These are phyloP conservation scores for Channallabes apus DNA, from an alignment of 2,797 vertebrate genomes.

Conservation along the genomic window DNA sequence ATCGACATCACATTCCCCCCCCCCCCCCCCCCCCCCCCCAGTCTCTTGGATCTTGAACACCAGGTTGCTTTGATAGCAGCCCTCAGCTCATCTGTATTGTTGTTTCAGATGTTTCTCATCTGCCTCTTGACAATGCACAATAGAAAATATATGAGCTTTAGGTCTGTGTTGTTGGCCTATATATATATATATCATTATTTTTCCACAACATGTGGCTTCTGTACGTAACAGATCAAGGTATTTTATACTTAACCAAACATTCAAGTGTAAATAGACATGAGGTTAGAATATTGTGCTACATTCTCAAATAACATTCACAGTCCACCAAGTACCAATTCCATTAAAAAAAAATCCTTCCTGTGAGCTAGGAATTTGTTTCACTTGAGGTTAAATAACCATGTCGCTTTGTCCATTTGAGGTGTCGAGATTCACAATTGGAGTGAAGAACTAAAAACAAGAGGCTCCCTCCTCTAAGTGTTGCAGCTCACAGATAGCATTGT, in stretches of 20 bases:
- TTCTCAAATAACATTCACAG: conserved; percentile 76
- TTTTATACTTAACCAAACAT: background rate
- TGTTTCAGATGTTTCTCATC: too few species aligned
- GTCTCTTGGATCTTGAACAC: too few species aligned
- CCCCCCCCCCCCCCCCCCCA: too few species aligned
- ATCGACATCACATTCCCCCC: too few species aligned
- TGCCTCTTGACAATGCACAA: too few species aligned
- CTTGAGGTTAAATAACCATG: conserved; percentile 24
- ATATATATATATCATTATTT: background rate
- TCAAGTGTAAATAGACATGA: conserved; percentile 35
- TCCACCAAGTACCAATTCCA: conserved; percentile 46
- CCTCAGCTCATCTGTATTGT: too few species aligned
- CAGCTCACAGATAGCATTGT: background rate
- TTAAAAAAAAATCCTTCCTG: conserved; percentile 67
- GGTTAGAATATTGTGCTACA: conserved; percentile 79
- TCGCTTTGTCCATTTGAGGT: background rate
- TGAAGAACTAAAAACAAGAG: background rate
- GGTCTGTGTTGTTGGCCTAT: too few species aligned
- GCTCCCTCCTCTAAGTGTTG: background rate
- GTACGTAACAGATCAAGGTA: background rate
- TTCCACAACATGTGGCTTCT: background rate
- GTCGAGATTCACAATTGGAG: background rate
- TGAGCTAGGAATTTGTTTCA: conserved; percentile 67
- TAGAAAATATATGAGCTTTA: too few species aligned
- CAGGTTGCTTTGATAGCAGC: too few species aligned